Percentiles rank a stretch among this genome's conserved stretches.
These are phyloP conservation scores for Zaprionus taronus DNA, from an alignment of 1,140 invertebrate genomes.

Conservation along the genomic window DNA sequence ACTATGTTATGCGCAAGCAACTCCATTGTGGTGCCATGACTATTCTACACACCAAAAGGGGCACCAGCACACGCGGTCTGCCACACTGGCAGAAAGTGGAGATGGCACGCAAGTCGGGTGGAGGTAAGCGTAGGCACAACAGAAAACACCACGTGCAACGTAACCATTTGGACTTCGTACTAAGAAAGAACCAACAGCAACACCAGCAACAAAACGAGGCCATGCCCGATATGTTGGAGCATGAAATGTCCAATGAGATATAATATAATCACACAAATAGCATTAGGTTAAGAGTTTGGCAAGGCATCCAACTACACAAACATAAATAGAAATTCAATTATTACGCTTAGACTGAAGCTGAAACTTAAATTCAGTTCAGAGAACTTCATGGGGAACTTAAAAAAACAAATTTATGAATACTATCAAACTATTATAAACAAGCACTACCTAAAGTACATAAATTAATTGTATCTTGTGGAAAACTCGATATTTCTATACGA, in stretches of 20 bases:
- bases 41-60: slow-evolving; percentile 23
- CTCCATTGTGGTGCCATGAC: slow-evolving; percentile 57
- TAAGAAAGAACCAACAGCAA: slow-evolving; percentile 16
- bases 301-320: not conserved
- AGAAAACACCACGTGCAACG: slow-evolving; percentile 3
- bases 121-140: slow-evolving; percentile 2
- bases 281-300: slow-evolving; percentile 12
- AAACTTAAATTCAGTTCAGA: not conserved
- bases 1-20: slow-evolving; percentile 80
- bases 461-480: no score
- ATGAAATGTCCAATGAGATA: slow-evolving; percentile 57
- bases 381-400: not conserved
- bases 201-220: slow-evolving; percentile 6
- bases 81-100: slow-evolving; percentile 62
- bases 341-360: slow-evolving; percentile 35
- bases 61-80: slow-evolving; percentile 24
- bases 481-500: no score
- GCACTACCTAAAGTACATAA: not conserved
- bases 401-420: not conserved
- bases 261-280: slow-evolving; percentile 30
- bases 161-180: slow-evolving; percentile 28
- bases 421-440: not conserved
- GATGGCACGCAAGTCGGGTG: slow-evolving; percentile 8
- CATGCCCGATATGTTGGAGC: not conserved
- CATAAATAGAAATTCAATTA: slow-evolving; percentile 10